Evolutionary conservation across 2,113 vertebrate species (phyloP).

Genomic region (Mus pahari): DNA sequence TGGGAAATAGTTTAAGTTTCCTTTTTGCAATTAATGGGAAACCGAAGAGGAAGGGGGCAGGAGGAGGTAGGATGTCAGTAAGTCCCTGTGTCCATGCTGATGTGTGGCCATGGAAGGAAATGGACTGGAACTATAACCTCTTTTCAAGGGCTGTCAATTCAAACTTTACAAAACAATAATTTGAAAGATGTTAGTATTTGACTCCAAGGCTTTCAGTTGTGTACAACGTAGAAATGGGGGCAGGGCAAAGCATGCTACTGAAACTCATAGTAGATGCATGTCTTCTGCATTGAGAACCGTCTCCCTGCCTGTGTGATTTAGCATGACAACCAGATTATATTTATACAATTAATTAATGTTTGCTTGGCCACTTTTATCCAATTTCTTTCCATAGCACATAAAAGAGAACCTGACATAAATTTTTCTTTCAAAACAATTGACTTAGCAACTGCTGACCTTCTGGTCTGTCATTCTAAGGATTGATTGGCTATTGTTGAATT

Average conservation of each 20-base stretch:
- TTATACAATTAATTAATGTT: slow-evolving; percentile 90
- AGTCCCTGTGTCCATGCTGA: not conserved
- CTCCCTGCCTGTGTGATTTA: slow-evolving; percentile 83
- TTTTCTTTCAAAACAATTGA: slow-evolving; percentile 92
- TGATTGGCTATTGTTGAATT: slow-evolving; percentile 91
- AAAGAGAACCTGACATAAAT: slow-evolving; percentile 90
- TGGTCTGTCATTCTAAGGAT: slow-evolving; percentile 89
- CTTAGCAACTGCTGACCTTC: slow-evolving; percentile 92
- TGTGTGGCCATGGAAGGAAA: slow-evolving; percentile 11
- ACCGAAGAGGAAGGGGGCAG: not conserved
- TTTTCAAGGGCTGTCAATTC: slow-evolving; percentile 48
- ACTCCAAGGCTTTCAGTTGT: slow-evolving; percentile 59
- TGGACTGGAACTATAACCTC: not conserved
- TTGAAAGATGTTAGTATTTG: slow-evolving; percentile 57
- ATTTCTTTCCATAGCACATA: slow-evolving; percentile 90
- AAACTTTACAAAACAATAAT: slow-evolving; percentile 63
- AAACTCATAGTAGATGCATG: slow-evolving; percentile 68
- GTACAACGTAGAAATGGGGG: not conserved
- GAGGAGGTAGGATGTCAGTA: not conserved
- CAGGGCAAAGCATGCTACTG: slow-evolving; percentile 67
- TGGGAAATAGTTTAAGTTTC: not conserved
- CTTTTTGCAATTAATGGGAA: slow-evolving; percentile 31
- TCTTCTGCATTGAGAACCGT: slow-evolving; percentile 44
- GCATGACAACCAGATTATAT: slow-evolving; percentile 86
- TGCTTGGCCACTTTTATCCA: slow-evolving; percentile 91